phyloP scores from a whole-genome alignment of 2,113 vertebrate genomes.

The Eonycteris spelaea region DNA sequence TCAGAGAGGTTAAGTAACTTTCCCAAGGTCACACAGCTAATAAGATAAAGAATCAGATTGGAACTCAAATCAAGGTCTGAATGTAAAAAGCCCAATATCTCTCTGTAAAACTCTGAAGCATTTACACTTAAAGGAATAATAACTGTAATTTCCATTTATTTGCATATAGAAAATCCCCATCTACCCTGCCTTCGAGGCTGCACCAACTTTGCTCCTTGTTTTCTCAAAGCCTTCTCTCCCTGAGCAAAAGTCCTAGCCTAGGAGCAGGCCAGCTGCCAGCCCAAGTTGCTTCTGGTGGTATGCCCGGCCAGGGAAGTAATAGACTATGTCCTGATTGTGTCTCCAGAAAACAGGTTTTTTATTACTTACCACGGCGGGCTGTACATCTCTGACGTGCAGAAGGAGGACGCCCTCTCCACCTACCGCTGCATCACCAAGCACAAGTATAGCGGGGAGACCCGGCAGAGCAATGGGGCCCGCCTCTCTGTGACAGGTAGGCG shows the following conservation, averaged over 20 bases:
- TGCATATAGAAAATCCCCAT: not conserved
- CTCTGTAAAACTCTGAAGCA: not conserved
- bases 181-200: not conserved
- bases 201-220: no score
- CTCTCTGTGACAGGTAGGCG: slow-evolving; percentile 96
- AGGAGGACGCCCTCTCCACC: slow-evolving; percentile 98
- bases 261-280: not conserved
- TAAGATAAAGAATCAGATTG: not conserved
- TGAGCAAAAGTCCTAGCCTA: not conserved
- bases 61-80: not conserved
- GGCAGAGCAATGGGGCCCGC: slow-evolving; percentile 97
- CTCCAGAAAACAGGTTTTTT: slow-evolving; percentile 97
- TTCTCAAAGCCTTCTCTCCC: not conserved
- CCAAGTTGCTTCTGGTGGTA: not conserved
- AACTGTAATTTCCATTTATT: not conserved
- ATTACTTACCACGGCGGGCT: slow-evolving; percentile 95
- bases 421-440: slow-evolving; percentile 99
- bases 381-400: slow-evolving; percentile 99
- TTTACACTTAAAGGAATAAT: not conserved
- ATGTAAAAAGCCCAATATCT: not conserved
- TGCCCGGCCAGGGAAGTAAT: slow-evolving; percentile 45
- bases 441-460: slow-evolving; percentile 98
- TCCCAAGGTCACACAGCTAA: not conserved
- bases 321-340: slow-evolving; percentile 65
- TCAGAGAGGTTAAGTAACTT: not conserved